phyloP scores from a whole-genome alignment of 2,113 vertebrate species.

The Equus quagga region DNA sequence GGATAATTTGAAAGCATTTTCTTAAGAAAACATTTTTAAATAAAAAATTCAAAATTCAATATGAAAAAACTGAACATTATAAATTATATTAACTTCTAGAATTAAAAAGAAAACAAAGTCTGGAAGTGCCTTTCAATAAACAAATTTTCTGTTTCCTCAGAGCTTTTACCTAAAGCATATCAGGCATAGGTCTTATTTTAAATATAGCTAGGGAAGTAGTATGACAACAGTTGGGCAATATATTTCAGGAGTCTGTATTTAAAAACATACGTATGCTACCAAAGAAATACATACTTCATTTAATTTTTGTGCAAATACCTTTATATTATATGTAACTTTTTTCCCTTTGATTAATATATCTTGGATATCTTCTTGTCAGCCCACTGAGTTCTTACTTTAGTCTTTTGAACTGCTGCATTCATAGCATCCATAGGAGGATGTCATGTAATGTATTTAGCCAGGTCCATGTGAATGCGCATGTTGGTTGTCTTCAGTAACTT shows the following conservation, averaged over 20 bases:
- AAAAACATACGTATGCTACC: neutral
- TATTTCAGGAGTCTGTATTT: neutral
- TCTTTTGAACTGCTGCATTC: neutral
- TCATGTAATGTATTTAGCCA: neutral
- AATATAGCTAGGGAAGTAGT: neutral
- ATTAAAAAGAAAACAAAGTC: neutral
- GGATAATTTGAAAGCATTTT: slow-evolving; percentile 41
- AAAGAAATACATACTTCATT: neutral
- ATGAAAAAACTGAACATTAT: slow-evolving; percentile 6
- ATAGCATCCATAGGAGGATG: neutral
- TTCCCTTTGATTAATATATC: neutral
- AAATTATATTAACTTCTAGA: neutral
- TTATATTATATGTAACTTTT: neutral
- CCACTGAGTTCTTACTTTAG: neutral
- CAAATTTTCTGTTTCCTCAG: neutral
- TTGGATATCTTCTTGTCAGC: neutral
- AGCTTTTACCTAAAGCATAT: neutral
- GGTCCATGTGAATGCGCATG: neutral
- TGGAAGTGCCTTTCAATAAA: neutral
- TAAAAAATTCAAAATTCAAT: neutral
- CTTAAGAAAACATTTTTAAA: neutral
- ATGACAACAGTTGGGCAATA: neutral
- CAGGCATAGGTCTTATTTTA: neutral
- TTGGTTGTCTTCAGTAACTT: neutral
- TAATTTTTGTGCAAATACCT: neutral